These are phyloP conservation scores for Sula dactylatra DNA, from an alignment of 2,113 vertebrate species.

Conservation along the genomic window DNA sequence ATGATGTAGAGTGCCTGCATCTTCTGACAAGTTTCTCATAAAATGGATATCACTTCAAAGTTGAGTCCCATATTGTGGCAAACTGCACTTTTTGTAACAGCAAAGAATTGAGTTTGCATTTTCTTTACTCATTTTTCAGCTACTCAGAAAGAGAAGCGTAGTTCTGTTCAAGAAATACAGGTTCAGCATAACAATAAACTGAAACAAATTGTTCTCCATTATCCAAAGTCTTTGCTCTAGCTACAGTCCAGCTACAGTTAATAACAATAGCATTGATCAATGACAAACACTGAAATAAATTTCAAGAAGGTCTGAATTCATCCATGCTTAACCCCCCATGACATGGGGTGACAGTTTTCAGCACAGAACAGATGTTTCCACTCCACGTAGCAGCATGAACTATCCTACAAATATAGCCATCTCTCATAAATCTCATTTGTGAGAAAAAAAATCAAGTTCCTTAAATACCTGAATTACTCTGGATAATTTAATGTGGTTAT, in stretches of 20 bases:
- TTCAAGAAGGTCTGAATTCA: not conserved
- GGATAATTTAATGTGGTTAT: not conserved
- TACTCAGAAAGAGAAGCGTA: not conserved
- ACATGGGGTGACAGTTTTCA: not conserved
- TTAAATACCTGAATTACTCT: not conserved
- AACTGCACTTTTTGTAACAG: not conserved
- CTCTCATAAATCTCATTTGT: not conserved
- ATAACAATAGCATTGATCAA: not conserved
- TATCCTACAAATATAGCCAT: not conserved
- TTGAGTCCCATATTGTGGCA: not conserved
- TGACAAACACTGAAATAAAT: not conserved
- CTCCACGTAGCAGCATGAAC: not conserved
- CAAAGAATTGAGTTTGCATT: not conserved
- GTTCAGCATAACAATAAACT: not conserved
- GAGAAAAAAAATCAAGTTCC: not conserved
- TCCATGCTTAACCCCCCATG: not conserved
- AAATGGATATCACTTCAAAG: not conserved
- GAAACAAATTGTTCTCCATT: not conserved
- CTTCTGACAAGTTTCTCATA: not conserved
- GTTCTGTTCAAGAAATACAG: not conserved
- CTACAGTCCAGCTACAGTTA: not conserved
- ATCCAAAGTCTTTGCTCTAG: not conserved
- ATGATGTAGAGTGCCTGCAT: not conserved
- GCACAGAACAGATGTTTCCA: not conserved
- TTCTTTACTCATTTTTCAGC: not conserved